These are phyloP conservation scores for Limanda limanda DNA, from an alignment of 2,113 vertebrate species.

Conservation along the genomic window DNA sequence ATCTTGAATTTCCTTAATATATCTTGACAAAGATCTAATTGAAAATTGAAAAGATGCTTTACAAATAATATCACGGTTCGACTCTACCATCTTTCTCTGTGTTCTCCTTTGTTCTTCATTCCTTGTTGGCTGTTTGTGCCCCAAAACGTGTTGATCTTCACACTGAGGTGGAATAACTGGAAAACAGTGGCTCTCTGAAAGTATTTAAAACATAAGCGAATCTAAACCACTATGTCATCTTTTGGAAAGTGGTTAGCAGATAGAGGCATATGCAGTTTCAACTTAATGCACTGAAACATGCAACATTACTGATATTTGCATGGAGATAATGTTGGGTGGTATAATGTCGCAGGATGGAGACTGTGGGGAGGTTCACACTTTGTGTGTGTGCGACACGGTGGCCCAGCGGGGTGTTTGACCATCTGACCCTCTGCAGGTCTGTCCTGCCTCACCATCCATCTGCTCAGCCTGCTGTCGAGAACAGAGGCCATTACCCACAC, in stretches of 20 bases:
- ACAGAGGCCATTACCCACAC: neutral
- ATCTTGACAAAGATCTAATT: too few relatives aligned
- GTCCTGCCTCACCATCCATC: conserved; percentile 54
- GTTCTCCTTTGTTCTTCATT: too few relatives aligned
- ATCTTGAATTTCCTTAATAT: too few relatives aligned
- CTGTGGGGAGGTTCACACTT: conserved; percentile 50
- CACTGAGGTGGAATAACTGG: too few relatives aligned
- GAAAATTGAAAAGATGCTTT: too few relatives aligned
- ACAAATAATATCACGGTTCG: too few relatives aligned
- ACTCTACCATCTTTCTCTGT: too few relatives aligned
- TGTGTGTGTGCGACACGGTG: conserved; percentile 32
- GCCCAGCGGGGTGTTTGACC: conserved; percentile 51
- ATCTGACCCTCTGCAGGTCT: conserved; percentile 56
- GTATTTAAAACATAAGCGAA: neutral
- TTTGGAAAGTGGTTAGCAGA: neutral
- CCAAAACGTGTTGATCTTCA: too few relatives aligned
- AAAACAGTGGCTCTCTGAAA: neutral
- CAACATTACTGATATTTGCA: conserved; percentile 11
- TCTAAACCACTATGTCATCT: neutral
- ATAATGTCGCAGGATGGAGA: conserved; percentile 29
- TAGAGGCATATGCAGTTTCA: neutral
- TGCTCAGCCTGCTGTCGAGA: conserved; percentile 58
- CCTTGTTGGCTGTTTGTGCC: too few relatives aligned
- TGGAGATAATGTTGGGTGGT: conserved; percentile 38
- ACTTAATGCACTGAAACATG: conserved; percentile 5